A percentile compares a stretch with the other conserved stretches of the same genome.
Evolutionary conservation across 1,140 invertebrate genomes (phyloP).

Genomic region (Anagrus nilaparvatae): DNA sequence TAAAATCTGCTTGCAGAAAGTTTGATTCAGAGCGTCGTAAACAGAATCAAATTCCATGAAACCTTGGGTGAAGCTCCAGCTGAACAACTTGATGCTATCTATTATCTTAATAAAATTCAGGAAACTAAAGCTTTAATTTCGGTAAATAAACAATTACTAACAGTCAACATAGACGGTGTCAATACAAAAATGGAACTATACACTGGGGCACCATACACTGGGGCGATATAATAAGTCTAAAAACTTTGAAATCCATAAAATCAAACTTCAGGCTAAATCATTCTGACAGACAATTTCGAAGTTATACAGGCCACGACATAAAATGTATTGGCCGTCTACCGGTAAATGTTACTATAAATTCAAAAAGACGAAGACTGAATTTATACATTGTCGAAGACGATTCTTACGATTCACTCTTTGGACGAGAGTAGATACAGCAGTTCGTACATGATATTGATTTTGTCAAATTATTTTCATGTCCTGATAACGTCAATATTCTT

Average conservation of each 20-base stretch:
- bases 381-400: constrained; percentile 17
- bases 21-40: background rate
- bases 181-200: constrained; percentile 14
- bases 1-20: no score
- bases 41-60: no score
- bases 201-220: constrained; percentile 19
- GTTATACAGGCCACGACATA: constrained; percentile 16
- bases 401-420: constrained; percentile 15
- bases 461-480: no score
- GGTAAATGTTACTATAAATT: constrained; percentile 16
- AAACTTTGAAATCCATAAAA: constrained; percentile 9
- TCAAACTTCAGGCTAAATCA: constrained; percentile 8
- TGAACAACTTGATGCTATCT: no score
- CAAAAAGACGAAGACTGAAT: constrained; percentile 8
- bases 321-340: constrained; percentile 12
- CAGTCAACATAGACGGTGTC: constrained; percentile 10
- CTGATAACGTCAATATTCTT: no score
- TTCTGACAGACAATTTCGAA: constrained; percentile 15
- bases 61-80: no score
- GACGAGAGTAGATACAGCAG: constrained; percentile 21
- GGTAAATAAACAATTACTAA: background rate
- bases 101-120: constrained; percentile 6
- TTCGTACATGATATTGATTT: no score
- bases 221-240: constrained; percentile 17
- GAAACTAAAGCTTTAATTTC: background rate